phyloP scores from a whole-genome alignment of 2,797 vertebrate species.

The Hippoglossus hippoglossus region DNA sequence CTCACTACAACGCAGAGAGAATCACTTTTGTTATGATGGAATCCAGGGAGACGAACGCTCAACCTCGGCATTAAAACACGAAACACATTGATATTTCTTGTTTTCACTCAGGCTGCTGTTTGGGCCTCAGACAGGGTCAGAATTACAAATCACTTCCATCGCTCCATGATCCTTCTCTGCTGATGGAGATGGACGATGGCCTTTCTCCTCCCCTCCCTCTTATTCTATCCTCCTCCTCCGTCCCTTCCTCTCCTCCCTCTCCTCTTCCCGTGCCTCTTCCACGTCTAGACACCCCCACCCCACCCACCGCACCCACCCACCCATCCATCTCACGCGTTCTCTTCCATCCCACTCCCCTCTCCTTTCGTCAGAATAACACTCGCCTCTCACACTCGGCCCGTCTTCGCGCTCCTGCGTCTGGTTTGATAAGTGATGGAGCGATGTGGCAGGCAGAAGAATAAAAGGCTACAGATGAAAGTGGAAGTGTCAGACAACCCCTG shows the following conservation, averaged over 20 bases:
- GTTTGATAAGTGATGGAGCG: constrained; percentile 64
- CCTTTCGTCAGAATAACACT: constrained; percentile 9
- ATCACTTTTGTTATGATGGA: too few species aligned
- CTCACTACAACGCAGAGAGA: constrained; percentile 17
- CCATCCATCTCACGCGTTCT: constrained; percentile 23
- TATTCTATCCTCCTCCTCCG: constrained; percentile 23
- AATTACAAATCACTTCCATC: constrained; percentile 49
- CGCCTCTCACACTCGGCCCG: neutral
- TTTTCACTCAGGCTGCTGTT: constrained; percentile 25
- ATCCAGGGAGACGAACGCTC: too few species aligned
- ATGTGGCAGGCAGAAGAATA: constrained; percentile 48
- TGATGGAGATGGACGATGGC: constrained; percentile 62
- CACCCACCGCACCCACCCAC: constrained; percentile 4
- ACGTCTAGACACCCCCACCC: neutral
- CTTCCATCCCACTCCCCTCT: constrained; percentile 30
- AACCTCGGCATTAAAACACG: too few species aligned
- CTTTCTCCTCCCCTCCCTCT: constrained; percentile 7
- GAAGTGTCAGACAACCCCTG: constrained; percentile 63
- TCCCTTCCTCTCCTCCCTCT: constrained; percentile 27
- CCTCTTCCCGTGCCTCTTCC: constrained; percentile 11
- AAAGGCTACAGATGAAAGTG: constrained; percentile 57
- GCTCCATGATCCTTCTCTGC: constrained; percentile 28
- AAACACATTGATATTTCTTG: constrained; percentile 2
- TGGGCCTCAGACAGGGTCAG: constrained; percentile 31
- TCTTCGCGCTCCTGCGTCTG: constrained; percentile 23